Conservation (phyloP, 2,888 invertebrate species). For the Drosophila percnosoma region DNA sequence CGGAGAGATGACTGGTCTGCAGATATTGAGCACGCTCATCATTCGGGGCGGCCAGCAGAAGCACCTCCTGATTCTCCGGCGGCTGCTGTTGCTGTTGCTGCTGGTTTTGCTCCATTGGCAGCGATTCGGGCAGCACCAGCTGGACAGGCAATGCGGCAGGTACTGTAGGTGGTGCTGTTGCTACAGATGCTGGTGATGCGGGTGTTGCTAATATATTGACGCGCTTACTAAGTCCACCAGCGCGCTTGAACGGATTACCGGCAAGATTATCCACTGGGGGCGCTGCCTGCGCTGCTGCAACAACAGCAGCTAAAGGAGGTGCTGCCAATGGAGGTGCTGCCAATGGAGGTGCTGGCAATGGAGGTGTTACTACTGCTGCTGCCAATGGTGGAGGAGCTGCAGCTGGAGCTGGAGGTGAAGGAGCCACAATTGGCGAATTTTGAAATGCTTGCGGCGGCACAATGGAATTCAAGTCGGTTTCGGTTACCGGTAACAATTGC, state of each 20-base stretch:
- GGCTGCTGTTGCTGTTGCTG: conserved; percentile 39
- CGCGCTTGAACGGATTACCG: conserved; percentile 83
- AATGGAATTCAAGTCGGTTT: conserved; percentile 67
- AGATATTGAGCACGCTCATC: conserved; percentile 91
- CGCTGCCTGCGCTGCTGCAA: background rate
- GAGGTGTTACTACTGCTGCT: background rate
- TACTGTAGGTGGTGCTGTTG: conserved; percentile 15
- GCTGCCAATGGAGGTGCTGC: background rate
- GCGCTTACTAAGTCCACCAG: conserved; percentile 74
- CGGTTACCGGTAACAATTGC: conserved; percentile 25
- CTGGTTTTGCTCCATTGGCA: conserved; percentile 85
- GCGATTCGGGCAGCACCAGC: conserved; percentile 22
- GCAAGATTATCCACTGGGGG: conserved; percentile 25
- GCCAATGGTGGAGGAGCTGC: conserved; percentile 1
- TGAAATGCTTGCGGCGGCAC: conserved; percentile 70
- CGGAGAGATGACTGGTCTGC: conserved; percentile 90
- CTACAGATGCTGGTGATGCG: conserved; percentile 44
- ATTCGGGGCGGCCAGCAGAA: conserved; percentile 85
- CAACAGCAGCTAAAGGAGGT: background rate
- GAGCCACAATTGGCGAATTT: conserved; percentile 50
- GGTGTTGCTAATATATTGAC: conserved; percentile 85
- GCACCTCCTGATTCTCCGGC: conserved; percentile 86
- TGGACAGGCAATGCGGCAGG: conserved; percentile 23
- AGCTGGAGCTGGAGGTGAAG: background rate
- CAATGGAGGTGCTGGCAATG: background rate